Evolutionary conservation across 1,140 invertebrate species (phyloP), one percentile per base, ranked within the genome.

Genomic region (Drosophila rhopaloa): DNA sequence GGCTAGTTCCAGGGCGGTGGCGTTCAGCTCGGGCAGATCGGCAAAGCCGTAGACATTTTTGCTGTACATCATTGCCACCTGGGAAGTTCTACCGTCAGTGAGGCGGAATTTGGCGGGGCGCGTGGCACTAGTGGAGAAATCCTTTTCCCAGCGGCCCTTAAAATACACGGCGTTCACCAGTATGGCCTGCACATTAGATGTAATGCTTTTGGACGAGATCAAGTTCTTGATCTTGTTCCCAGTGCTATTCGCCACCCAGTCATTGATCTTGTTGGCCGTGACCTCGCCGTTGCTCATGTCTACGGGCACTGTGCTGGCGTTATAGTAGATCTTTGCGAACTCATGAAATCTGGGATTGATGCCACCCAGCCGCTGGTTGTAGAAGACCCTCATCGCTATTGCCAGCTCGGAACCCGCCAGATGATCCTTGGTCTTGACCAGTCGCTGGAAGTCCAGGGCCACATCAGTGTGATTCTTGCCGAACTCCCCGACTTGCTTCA

Each of bases 361-460:
- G 2, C 29, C 40, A 4, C 74, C 59, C 43, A 78, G 44, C 4
- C 48, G 44, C 0, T 32, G 44, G 63, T 80, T 81, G 41, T 81
- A 82, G 59, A 56, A 89, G 7, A 90, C 19, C 54, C 74, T 90
- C 41, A 66, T 91, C 55, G 73, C 90, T 35, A 91, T 53, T 8
- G 59, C 62, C 14, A 91, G 44, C 13, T 77, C 59, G 1, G 65
- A 63, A 0, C 48, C 51, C 6, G 46, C 32, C 40, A 62, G 11
- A 6, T 44, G 19, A 5, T 38, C 44, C 9, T 29, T 59, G 0
- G 24, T 3, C 0, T 43, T 37, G 3, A 65, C 24, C 10, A 89
- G 46, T 0, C 16, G 29, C 11, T 19, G 1, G 35, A 91, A 91
- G n/a, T 76, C 62, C 0, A 0, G 4, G 2, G 60, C 76, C 32